Evolutionary conservation across 2,113 vertebrate genomes (phyloP), one percentile per base, ranked within the genome.

Genomic region (Thomomys bottae): DNA sequence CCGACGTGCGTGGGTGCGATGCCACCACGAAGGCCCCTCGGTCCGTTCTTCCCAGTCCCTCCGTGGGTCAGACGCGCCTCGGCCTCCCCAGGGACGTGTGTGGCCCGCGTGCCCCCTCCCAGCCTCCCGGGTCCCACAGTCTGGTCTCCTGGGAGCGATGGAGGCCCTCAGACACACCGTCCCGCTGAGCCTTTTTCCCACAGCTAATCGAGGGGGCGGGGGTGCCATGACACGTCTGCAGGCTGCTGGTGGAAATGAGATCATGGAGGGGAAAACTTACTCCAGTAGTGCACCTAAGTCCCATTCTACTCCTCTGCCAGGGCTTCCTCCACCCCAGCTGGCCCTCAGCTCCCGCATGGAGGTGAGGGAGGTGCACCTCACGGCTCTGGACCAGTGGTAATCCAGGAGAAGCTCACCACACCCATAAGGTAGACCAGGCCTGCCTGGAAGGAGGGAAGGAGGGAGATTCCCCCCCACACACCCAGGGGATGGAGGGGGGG

Each of bases 211-310:
- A 91, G 79, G 87, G 12, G 21, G 54, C 26, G 84, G 40, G 72
- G 78, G 10, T 81, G n/a, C n/a, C n/a, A n/a, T n/a, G 64, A 49
- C 15, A n/a, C 20, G 70, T 87, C 94, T 76, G 66, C n/a, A 75
- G 76, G 28, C 38, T 79, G 87, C 84, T 90, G 36, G 54, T 84
- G 30, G 76, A 88, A 88, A 75, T 80, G 73, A 94, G 30, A 87
- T 79, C 57, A 66, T 36, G 36, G 80, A 49, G 64, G n/a, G 66
- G 3, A 88, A 93, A 79, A 54, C 67, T n/a, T 80, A 36, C 76
- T 67, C 30, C 32, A 64, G 38, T 49, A 72, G 66, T n/a, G 30
- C 76, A 26, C 7, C 86, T 87, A 6, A 84, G 59, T 95, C 79
- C 71, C 86, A 15, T 54, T 54, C 49, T 83, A 73, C 7, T 64